These are phyloP conservation scores for Arbacia lixula DNA, from an alignment of 53 echinoderm and acorn worm species.

Conservation along the genomic window DNA sequence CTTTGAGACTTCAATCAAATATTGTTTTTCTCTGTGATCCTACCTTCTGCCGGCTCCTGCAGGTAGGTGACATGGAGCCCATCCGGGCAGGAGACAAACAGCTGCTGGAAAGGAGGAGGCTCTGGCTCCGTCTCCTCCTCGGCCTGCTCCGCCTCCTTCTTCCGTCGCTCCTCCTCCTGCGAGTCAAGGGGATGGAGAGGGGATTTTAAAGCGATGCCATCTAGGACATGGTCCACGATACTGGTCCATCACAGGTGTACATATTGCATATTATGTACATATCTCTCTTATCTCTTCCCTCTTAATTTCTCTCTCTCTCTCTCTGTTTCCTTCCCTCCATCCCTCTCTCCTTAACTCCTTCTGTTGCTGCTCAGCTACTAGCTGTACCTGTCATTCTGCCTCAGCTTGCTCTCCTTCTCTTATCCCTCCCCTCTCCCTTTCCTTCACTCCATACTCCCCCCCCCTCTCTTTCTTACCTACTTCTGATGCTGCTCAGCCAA, in stretches of 20 bases:
- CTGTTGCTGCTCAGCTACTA: no score
- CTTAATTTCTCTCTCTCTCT: not conserved
- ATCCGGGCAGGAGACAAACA: conserved; percentile 90
- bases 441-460: no score
- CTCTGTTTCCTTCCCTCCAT: not conserved
- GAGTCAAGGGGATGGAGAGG: no score
- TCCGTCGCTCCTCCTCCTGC: conserved; percentile 77
- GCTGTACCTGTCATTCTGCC: not conserved
- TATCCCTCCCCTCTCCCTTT: no score
- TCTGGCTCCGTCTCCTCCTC: conserved; percentile 66
- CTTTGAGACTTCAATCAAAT: no score
- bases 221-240: no score
- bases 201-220: not conserved
- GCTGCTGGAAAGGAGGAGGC: conserved; percentile 86
- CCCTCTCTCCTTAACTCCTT: not conserved
- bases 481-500: no score
- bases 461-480: no score
- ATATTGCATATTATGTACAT: not conserved
- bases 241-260: not conserved
- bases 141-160: conserved; percentile 49
- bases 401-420: no score
- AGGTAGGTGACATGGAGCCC: conserved; percentile 89
- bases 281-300: not conserved
- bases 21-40: no score
- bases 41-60: conserved; percentile 76